These are phyloP conservation scores for Narcine bancroftii DNA, from an alignment of 2,113 vertebrate genomes.

Conservation along the genomic window DNA sequence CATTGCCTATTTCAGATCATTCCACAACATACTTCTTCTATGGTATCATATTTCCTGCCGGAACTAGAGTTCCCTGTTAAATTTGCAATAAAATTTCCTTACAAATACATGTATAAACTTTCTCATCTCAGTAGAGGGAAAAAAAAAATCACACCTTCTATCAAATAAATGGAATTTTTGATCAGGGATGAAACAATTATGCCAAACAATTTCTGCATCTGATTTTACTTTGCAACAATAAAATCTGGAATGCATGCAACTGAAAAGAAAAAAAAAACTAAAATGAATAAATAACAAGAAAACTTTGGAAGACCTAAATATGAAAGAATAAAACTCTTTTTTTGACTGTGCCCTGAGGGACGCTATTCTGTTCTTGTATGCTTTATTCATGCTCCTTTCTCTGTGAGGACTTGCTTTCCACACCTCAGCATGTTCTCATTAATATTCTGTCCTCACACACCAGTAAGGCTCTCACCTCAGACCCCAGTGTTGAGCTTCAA, in stretches of 20 bases:
- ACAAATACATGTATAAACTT: not conserved
- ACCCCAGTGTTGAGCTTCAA: not conserved
- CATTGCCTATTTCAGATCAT: not conserved
- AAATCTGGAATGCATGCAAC: not conserved
- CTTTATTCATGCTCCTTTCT: not conserved
- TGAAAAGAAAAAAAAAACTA: not conserved
- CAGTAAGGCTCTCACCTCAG: constrained; percentile 4
- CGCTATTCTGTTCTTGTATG: not conserved
- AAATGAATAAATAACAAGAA: not conserved
- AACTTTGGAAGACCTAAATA: not conserved
- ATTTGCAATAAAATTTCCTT: not conserved
- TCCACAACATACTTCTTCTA: not conserved
- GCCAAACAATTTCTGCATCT: not conserved
- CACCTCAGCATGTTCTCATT: constrained; percentile 1
- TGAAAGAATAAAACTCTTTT: not conserved
- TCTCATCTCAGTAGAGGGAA: not conserved
- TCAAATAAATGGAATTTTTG: not conserved
- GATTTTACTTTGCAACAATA: not conserved
- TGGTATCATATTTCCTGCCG: not conserved
- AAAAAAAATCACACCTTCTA: not conserved
- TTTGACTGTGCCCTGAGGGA: not conserved
- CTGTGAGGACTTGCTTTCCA: not conserved
- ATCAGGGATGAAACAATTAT: not conserved
- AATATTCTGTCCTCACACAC: constrained; percentile 3
- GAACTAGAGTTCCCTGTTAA: not conserved